phyloP scores from a whole-genome alignment of 2,797 vertebrate species.

The Cheirogaleus major region DNA sequence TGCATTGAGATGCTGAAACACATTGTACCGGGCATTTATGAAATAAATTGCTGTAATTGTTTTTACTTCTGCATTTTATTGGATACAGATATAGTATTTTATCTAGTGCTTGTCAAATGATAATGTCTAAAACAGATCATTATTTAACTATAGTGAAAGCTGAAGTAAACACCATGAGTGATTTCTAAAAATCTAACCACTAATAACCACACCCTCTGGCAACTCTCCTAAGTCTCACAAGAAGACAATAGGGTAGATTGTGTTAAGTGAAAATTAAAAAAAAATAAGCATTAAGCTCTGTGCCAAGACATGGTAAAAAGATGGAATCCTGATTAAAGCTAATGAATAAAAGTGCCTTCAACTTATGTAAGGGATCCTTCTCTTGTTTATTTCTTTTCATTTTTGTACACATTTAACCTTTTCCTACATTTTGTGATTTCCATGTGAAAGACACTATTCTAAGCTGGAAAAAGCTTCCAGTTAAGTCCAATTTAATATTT shows the following conservation, averaged over 20 bases:
- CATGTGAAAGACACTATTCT: not conserved
- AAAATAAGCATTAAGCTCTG: constrained; percentile 26
- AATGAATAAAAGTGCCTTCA: constrained; percentile 51
- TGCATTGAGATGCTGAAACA: not conserved
- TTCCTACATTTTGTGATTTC: not conserved
- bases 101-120: not conserved
- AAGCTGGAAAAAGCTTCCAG: not conserved
- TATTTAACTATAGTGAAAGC: constrained; percentile 66
- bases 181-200: constrained; percentile 61
- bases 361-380: not conserved
- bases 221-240: constrained; percentile 31
- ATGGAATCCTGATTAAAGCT: constrained; percentile 29
- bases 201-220: constrained; percentile 71
- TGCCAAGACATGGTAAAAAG: constrained; percentile 43
- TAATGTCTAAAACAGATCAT: constrained; percentile 57
- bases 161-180: constrained; percentile 61
- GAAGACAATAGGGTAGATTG: constrained; percentile 67
- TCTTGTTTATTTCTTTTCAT: not conserved
- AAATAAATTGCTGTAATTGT: not conserved
- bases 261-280: constrained; percentile 49
- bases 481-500: not conserved
- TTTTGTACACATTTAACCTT: not conserved
- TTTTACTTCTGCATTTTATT: constrained; percentile 33
- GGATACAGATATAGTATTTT: not conserved
- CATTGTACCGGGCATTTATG: not conserved